Percentiles rank a stretch among this genome's conserved stretches.
phyloP scores from a whole-genome alignment of 2,797 vertebrate genomes.

The Loriculus beryllinus region DNA sequence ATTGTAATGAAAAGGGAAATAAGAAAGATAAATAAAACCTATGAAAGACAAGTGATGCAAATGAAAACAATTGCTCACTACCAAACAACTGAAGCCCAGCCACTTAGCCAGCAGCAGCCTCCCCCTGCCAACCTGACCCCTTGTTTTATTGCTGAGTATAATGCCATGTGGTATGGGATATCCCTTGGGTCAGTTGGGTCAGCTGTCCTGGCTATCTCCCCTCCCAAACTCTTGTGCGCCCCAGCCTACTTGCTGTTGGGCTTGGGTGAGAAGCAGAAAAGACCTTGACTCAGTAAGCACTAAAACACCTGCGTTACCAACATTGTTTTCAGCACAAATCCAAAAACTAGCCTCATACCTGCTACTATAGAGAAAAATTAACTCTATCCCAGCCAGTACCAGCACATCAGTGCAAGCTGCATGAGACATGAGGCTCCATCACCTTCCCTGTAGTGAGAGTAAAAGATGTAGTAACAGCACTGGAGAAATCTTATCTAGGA shows the following conservation, averaged over 20 bases:
- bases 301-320: background rate
- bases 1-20: background rate
- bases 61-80: background rate
- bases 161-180: background rate
- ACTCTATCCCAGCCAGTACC: background rate
- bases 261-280: background rate
- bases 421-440: background rate
- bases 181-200: background rate
- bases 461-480: background rate
- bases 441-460: background rate
- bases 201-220: background rate
- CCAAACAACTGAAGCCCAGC: background rate
- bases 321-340: background rate
- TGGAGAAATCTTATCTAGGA: background rate
- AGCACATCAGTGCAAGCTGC: background rate
- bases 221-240: background rate
- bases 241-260: accelerated
- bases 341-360: background rate
- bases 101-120: background rate
- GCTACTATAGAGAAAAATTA: background rate
- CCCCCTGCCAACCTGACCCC: background rate
- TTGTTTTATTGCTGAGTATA: background rate
- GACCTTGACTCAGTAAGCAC: background rate
- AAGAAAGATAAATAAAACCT: background rate
- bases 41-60: background rate